A percentile compares a stretch with the other conserved stretches of the same genome.
These are phyloP conservation scores for Axinella damicornis DNA, from an alignment of 37 sponge, comb jelly and placozoan species.

Conservation along the genomic window DNA sequence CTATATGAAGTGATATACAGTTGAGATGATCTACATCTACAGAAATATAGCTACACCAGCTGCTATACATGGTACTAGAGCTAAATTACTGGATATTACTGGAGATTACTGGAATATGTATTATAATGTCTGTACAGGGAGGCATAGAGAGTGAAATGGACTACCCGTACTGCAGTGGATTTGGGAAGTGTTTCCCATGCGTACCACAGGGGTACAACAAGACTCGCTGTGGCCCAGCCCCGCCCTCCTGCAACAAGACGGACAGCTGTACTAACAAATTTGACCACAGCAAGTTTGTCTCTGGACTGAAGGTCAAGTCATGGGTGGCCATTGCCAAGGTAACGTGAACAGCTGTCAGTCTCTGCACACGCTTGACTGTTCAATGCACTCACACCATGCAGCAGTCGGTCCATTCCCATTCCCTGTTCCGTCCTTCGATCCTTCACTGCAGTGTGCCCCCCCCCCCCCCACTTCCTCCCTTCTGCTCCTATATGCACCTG, in stretches of 20 bases:
- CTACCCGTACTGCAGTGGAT: conserved; percentile 88
- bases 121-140: conserved; percentile 42
- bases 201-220: conserved; percentile 73
- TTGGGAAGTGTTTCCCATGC: conserved; percentile 87
- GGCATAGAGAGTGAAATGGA: conserved; percentile 71
- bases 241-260: conserved; percentile 76
- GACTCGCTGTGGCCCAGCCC: conserved; percentile 79
- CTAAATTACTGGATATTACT: too few relatives aligned
- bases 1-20: too few relatives aligned
- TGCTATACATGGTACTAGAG: too few relatives aligned
- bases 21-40: too few relatives aligned
- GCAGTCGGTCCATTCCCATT: background rate
- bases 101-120: too few relatives aligned
- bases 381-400: too few relatives aligned
- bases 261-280: conserved; percentile 73
- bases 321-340: conserved; percentile 71
- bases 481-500: too few relatives aligned
- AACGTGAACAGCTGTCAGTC: too few relatives aligned
- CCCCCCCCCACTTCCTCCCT: too few relatives aligned
- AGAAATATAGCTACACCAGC: too few relatives aligned
- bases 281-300: conserved; percentile 58
- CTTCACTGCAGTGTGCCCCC: too few relatives aligned
- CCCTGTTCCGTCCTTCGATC: background rate
- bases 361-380: too few relatives aligned
- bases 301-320: conserved; percentile 63